Percentiles rank a stretch among this genome's conserved stretches.
Conservation (phyloP, 1,140 invertebrate species). For the Heterodera carotae region DNA sequence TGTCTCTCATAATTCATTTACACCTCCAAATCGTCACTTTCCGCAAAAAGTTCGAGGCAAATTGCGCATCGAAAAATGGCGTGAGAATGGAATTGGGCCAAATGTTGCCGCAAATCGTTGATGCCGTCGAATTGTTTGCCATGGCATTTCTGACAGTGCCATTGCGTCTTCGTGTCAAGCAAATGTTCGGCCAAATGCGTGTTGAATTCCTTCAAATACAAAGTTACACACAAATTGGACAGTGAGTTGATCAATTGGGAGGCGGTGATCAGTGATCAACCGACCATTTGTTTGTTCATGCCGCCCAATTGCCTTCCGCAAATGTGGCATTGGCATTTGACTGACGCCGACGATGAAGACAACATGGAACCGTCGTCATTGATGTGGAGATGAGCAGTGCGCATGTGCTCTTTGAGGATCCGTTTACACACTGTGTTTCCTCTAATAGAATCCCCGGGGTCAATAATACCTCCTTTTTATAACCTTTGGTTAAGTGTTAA, state of each 20-base stretch:
- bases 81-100: conserved; percentile 34
- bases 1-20: background rate
- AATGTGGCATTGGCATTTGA: background rate
- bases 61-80: conserved; percentile 36
- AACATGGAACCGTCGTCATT: background rate
- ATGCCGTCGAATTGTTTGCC: conserved; percentile 34
- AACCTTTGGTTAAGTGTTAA: too few species aligned
- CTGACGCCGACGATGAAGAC: too few species aligned
- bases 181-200: conserved; percentile 43
- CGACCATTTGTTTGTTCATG: background rate
- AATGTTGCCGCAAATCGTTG: conserved; percentile 38
- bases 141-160: conserved; percentile 41
- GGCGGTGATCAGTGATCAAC: background rate
- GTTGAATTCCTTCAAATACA: background rate
- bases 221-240: too few species aligned
- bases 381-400: background rate
- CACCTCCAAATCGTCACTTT: conserved; percentile 14
- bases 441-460: too few species aligned
- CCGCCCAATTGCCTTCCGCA: background rate
- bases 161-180: conserved; percentile 25
- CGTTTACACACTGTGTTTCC: too few species aligned
- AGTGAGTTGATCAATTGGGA: too few species aligned
- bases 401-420: background rate
- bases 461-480: too few species aligned
- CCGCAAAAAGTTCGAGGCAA: conserved; percentile 36